phyloP scores from a whole-genome alignment of 2,888 invertebrate species.

The Eilema caniola region DNA sequence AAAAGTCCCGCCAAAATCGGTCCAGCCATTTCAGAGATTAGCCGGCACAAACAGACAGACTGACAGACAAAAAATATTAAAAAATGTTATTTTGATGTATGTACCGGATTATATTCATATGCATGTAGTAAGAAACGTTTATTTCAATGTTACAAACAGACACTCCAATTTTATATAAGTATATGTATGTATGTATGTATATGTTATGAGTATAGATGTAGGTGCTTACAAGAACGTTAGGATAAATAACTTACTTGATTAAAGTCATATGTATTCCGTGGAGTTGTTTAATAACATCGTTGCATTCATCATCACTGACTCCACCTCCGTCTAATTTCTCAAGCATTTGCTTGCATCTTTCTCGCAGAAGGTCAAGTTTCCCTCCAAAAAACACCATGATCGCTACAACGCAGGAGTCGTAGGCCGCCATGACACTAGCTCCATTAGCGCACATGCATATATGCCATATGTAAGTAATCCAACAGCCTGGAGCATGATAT shows the following conservation, averaged over 20 bases:
- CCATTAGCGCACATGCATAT: constrained; percentile 64
- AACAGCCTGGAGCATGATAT: constrained; percentile 68
- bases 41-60: too few relatives aligned
- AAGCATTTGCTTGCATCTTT: constrained; percentile 70
- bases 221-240: background rate
- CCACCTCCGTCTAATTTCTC: constrained; percentile 38
- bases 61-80: too few relatives aligned
- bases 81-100: too few relatives aligned
- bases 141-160: too few relatives aligned
- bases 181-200: too few relatives aligned
- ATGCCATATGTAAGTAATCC: constrained; percentile 73
- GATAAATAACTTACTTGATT: constrained; percentile 66
- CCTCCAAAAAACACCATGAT: constrained; percentile 77
- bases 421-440: constrained; percentile 68
- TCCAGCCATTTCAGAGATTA: too few relatives aligned
- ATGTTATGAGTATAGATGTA: too few relatives aligned
- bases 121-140: too few relatives aligned
- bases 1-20: too few relatives aligned
- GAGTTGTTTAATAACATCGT: constrained; percentile 56
- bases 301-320: constrained; percentile 55
- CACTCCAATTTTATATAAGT: too few relatives aligned
- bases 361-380: constrained; percentile 71
- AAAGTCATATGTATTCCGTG: constrained; percentile 66
- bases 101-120: too few relatives aligned
- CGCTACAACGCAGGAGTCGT: constrained; percentile 68